A percentile compares a stretch with the other conserved stretches of the same genome.
Evolutionary conservation across 2,797 vertebrate species (phyloP).

Genomic region (Paratrypauchen microcephalus): DNA sequence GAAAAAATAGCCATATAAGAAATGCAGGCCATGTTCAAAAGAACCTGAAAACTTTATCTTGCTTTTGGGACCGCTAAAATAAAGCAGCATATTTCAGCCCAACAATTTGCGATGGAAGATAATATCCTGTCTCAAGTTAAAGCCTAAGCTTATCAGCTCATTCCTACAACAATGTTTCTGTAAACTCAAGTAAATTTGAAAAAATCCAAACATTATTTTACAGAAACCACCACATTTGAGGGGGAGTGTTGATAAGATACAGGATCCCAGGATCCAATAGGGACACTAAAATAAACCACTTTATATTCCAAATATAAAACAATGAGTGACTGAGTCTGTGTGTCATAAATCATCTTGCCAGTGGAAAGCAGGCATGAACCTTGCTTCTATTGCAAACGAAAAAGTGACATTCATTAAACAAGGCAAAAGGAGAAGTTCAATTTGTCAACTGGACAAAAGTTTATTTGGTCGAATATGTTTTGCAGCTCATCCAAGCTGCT

Average conservation of each 20-base stretch:
- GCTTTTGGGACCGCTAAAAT: constrained; percentile 29
- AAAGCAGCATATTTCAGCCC: constrained; percentile 16
- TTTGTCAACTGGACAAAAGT: no score
- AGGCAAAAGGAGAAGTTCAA: no score
- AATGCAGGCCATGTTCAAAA: background rate
- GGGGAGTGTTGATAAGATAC: constrained; percentile 19
- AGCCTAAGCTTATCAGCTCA: constrained; percentile 52
- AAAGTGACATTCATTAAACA: background rate
- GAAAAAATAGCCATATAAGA: background rate
- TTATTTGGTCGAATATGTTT: no score
- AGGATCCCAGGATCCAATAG: background rate
- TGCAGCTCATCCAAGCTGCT: no score
- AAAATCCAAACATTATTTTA: constrained; percentile 28
- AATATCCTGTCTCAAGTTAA: constrained; percentile 51
- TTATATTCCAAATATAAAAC: background rate
- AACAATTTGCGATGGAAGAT: constrained; percentile 57
- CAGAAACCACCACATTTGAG: background rate
- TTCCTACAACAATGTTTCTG: constrained; percentile 38
- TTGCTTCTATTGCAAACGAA: background rate
- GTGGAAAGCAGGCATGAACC: background rate
- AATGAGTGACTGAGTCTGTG: constrained; percentile 5
- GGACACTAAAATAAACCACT: background rate
- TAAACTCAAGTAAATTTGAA: constrained; percentile 25
- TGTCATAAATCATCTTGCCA: background rate
- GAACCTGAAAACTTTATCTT: background rate